Conservation (phyloP, 2,113 vertebrate genomes). For the Synodontis membranacea region DNA sequence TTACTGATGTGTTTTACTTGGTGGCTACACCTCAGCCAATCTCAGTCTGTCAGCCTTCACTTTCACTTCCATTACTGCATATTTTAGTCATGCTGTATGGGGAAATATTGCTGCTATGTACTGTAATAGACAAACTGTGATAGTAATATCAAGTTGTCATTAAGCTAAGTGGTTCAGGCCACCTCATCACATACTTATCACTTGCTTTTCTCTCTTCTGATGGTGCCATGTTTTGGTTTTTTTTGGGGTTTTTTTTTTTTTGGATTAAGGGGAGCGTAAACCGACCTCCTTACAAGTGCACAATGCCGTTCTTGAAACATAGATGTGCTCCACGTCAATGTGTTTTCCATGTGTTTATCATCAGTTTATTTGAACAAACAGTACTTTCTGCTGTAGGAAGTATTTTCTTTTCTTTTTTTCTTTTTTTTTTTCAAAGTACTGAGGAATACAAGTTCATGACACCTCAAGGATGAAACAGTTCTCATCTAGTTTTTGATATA, state of each 20-base stretch:
- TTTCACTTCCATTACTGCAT: slow-evolving; percentile 20
- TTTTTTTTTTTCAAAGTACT: slow-evolving; percentile 35
- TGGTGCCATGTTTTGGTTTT: neutral
- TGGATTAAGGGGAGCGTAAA: neutral
- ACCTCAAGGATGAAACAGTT: slow-evolving; percentile 46
- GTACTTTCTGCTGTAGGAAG: slow-evolving; percentile 40
- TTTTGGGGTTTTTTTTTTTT: neutral
- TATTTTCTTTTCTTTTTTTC: too few species aligned
- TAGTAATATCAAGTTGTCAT: slow-evolving; percentile 9
- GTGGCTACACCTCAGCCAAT: neutral
- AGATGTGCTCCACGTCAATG: neutral
- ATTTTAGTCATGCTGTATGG: slow-evolving; percentile 34
- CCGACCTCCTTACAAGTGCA: neutral
- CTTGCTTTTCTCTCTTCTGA: neutral
- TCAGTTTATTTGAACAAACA: slow-evolving; percentile 18
- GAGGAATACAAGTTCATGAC: slow-evolving; percentile 43
- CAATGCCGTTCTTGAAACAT: neutral
- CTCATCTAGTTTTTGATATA: slow-evolving; percentile 30
- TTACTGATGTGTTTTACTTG: neutral
- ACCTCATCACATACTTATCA: slow-evolving; percentile 1
- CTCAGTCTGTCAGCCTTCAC: slow-evolving; percentile 23
- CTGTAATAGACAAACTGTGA: slow-evolving; percentile 33
- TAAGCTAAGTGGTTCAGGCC: slow-evolving; percentile 21
- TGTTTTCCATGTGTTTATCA: slow-evolving; percentile 17
- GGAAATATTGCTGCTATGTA: slow-evolving; percentile 46